A percentile compares a stretch with the other conserved stretches of the same genome.
Evolutionary conservation across 2,888 invertebrate species (phyloP).

Genomic region (Fragum sueziense): DNA sequence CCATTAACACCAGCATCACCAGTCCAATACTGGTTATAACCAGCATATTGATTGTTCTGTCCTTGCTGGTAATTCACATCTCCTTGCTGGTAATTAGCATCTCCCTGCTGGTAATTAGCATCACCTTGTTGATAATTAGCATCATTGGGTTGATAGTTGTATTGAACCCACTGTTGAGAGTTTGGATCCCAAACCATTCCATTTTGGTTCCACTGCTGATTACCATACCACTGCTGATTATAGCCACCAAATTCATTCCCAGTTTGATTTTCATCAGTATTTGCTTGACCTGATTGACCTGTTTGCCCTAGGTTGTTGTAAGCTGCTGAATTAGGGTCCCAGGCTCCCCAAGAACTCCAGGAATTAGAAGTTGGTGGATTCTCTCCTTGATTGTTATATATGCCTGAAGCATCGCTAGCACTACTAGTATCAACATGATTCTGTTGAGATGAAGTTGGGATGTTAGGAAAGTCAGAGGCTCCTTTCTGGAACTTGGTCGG

Average conservation of each 20-base stretch:
- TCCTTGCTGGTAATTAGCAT: conserved; percentile 5
- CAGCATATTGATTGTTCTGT: conserved; percentile 12
- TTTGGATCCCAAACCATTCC: conserved; percentile 37
- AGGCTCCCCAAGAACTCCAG: conserved; percentile 50
- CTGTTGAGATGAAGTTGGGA: conserved; percentile 1
- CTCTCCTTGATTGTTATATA: conserved; percentile 2
- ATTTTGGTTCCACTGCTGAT: conserved; percentile 45
- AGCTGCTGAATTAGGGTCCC: conserved; percentile 34
- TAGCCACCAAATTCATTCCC: conserved; percentile 18
- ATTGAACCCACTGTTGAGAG: conserved; percentile 42
- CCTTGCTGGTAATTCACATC: conserved; percentile 17
- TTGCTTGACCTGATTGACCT: conserved; percentile 3
- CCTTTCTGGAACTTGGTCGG: conserved; percentile 67
- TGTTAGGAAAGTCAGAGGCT: not conserved
- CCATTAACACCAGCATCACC: conserved; percentile 16
- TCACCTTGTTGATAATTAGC: conserved; percentile 26
- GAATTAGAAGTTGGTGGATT: conserved; percentile 21
- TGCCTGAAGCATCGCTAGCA: not conserved
- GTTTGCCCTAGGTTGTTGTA: conserved; percentile 16
- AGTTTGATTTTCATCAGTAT: conserved; percentile 5
- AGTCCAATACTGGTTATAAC: conserved; percentile 47
- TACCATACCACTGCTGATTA: conserved; percentile 46
- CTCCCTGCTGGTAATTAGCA: conserved; percentile 14
- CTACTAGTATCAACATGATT: not conserved
- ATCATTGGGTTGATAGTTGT: conserved; percentile 30